Percentiles rank a stretch among this genome's conserved stretches.
phyloP scores from a whole-genome alignment of 2,888 invertebrate species.

The Saturnia japonica region DNA sequence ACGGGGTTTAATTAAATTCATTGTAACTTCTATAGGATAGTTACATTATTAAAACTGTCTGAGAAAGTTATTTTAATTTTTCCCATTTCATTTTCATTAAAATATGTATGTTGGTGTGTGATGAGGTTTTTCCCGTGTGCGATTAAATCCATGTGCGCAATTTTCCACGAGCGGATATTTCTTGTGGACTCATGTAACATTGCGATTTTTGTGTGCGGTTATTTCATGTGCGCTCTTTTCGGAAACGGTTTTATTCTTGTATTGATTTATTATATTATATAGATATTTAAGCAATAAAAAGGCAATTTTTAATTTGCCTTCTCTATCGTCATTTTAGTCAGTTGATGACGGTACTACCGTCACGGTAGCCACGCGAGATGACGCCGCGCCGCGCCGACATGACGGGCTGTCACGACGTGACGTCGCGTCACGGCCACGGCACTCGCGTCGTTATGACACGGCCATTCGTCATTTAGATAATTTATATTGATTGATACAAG shows the following conservation, averaged over 20 bases:
- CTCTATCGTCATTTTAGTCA: slow-evolving; percentile 17
- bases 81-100: too few relatives aligned
- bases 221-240: too few relatives aligned
- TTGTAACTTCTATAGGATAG: neutral
- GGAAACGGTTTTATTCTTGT: neutral
- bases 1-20: neutral
- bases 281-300: neutral
- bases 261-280: neutral
- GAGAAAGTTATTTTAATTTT: too few relatives aligned
- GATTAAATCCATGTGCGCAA: too few relatives aligned
- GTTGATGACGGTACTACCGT: slow-evolving; percentile 14
- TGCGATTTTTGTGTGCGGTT: too few relatives aligned
- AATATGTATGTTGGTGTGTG: too few relatives aligned
- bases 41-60: neutral
- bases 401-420: neutral
- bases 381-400: neutral
- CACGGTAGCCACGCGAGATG: slow-evolving; percentile 10
- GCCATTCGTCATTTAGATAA: slow-evolving; percentile 15
- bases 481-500: slow-evolving; percentile 10
- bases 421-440: neutral
- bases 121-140: too few relatives aligned
- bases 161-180: too few relatives aligned
- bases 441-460: neutral
- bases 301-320: slow-evolving; percentile 13
- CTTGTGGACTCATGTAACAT: too few relatives aligned